Base-by-base conservation (phyloP, 2,113 vertebrate genomes). In the Opisthocomus hoazin region DNA sequence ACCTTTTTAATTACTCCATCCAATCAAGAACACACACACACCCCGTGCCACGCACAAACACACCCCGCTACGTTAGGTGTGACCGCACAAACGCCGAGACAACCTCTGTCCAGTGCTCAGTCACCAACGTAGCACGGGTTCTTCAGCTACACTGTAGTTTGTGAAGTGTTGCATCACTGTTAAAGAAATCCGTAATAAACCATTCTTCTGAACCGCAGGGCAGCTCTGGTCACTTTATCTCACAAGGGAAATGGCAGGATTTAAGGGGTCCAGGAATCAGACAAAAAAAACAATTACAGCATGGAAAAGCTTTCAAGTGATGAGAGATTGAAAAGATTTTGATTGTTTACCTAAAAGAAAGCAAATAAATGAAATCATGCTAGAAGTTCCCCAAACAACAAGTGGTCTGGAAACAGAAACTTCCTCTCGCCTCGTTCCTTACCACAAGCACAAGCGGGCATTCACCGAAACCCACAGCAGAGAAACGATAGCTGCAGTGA, bases 1-100 rank as follows among this genome's bases (percentile, higher is more conserved):
- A 50, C 29, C 21, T 74, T 61, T 56, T 36, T 53, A 36, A 64
- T 36, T 34, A 43, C 78, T 61, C 23, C 12, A 7, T 68, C 29
- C 65, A 37, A 56, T 16, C 53, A 13, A 43, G 79, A 58, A 22
- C 41, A 26, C 54, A 20, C 34, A 6, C 21, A 0, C 12, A 19
- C 14, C 46, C 11, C 1, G 0, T n/a, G n/a, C 19, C 30, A 10
- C 5, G 50, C 64, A 77, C 45, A 76, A 75, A 57, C 46, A 51
- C 5, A 9, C 54, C 7, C 32, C 0, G 0, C 54, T 24, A 4
- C 0, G 0, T 18, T 6, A 48, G 68, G n/a, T 41, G 45, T 1
- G 1, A n/a, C 12, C 11, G 68, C 75, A 71, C 36, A 58, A 64
- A 66, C 0, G 15, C 63, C 34, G 69, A 70, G 46, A 57, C 78